phyloP scores from a whole-genome alignment of 2,113 vertebrate genomes.

The Prochilodus magdalenae region DNA sequence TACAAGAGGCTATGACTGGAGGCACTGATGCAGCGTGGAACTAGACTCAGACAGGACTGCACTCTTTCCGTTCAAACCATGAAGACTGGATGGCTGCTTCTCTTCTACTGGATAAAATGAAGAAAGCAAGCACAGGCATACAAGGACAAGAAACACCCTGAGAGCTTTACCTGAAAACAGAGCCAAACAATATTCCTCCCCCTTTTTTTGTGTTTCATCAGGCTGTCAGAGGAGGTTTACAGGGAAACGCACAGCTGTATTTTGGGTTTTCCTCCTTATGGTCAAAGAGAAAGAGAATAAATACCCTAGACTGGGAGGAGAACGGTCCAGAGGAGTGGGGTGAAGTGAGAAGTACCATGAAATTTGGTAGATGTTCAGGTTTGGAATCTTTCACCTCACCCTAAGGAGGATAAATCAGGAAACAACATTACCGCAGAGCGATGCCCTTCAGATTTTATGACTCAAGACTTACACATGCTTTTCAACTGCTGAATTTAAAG shows the following conservation, averaged over 20 bases:
- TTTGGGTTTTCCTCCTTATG: background rate
- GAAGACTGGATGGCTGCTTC: background rate
- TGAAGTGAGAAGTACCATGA: background rate
- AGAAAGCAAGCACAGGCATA: background rate
- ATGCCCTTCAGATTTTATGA: slow-evolving; percentile 40
- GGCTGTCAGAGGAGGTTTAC: background rate
- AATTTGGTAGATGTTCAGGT: background rate
- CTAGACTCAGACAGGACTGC: background rate
- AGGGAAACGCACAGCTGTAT: background rate
- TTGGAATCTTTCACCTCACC: background rate
- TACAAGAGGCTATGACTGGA: background rate
- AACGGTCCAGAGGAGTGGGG: background rate
- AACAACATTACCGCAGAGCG: background rate
- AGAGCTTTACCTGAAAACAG: background rate
- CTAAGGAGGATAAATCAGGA: slow-evolving; percentile 5
- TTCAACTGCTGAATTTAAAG: slow-evolving; percentile 38
- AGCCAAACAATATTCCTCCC: background rate
- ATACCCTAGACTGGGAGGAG: background rate
- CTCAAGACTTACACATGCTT: slow-evolving; percentile 22
- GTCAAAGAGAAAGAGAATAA: background rate
- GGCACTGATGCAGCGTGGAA: background rate
- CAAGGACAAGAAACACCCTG: background rate
- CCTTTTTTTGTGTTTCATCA: background rate
- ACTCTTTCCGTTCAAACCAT: slow-evolving; percentile 1
- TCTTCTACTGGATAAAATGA: background rate